phyloP scores from a whole-genome alignment of 2,797 vertebrate genomes.

The Ambastaia sidthimunki region DNA sequence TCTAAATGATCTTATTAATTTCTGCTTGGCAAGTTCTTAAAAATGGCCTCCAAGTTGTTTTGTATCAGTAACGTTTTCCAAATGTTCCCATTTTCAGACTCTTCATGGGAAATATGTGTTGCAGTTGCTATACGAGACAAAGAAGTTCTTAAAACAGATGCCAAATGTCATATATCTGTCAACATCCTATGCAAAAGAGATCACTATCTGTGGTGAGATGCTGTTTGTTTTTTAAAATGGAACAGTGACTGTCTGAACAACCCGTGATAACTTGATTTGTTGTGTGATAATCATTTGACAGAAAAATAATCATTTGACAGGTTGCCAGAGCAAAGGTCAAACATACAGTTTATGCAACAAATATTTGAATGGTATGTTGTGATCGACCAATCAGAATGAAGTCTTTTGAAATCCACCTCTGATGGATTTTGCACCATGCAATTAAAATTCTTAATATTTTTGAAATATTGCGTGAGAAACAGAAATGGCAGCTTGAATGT shows the following conservation, averaged over 20 bases:
- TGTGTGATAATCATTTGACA: too few relatives aligned
- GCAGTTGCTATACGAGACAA: slow-evolving; percentile 89
- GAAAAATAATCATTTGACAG: too few relatives aligned
- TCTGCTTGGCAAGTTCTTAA: background rate
- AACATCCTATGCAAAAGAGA: slow-evolving; percentile 86
- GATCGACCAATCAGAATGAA: too few relatives aligned
- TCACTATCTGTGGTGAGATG: slow-evolving; percentile 75
- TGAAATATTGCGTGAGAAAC: background rate
- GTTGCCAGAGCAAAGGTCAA: too few relatives aligned
- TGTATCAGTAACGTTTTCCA: background rate
- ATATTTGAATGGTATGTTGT: too few relatives aligned
- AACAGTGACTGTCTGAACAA: background rate
- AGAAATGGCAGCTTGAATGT: slow-evolving; percentile 24
- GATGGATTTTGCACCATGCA: background rate
- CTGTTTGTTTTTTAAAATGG: background rate
- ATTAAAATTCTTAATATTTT: slow-evolving; percentile 30
- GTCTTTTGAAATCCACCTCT: background rate
- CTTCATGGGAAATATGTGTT: slow-evolving; percentile 91
- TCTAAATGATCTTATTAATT: too few relatives aligned
- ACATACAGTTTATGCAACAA: too few relatives aligned
- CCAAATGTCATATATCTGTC: slow-evolving; percentile 88
- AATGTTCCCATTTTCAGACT: slow-evolving; percentile 70
- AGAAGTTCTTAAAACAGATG: slow-evolving; percentile 88
- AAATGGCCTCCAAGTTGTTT: background rate
- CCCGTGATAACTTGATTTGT: background rate